phyloP scores from a whole-genome alignment of 2,113 vertebrate species.

The Hippocampus barbouri region DNA sequence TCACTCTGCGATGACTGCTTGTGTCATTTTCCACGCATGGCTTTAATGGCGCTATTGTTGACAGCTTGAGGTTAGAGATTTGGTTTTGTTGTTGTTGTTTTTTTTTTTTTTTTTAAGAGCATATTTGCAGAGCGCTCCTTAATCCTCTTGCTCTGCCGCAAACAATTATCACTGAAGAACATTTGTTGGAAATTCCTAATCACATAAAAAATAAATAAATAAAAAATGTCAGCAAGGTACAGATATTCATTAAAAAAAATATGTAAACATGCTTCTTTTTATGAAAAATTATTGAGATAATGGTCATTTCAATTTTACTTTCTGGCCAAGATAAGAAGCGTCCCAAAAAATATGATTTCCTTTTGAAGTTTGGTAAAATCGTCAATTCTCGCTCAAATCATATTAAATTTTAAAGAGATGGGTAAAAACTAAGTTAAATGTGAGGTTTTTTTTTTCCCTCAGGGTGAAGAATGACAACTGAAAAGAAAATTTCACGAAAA shows the following conservation, averaged over 20 bases:
- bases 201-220: background rate
- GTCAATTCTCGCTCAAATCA: no score
- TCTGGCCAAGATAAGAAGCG: no score
- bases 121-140: constrained; percentile 41
- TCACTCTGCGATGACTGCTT: constrained; percentile 38
- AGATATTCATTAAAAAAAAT: background rate
- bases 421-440: no score
- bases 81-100: constrained; percentile 9
- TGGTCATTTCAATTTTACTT: background rate
- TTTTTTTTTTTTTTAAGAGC: constrained; percentile 7
- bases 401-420: no score
- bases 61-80: constrained; percentile 38
- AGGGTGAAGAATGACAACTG: no score
- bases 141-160: constrained; percentile 22
- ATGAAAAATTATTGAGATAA: background rate
- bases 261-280: background rate
- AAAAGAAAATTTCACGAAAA: no score
- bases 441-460: no score
- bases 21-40: constrained; percentile 38
- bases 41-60: constrained; percentile 49
- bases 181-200: constrained; percentile 27
- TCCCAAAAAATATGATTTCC: no score
- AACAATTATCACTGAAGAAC: constrained; percentile 16
- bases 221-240: background rate
- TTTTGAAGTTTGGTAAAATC: no score